Evolutionary conservation across 2,888 invertebrate species (phyloP).

Genomic region (Hypomecis atomaria): DNA sequence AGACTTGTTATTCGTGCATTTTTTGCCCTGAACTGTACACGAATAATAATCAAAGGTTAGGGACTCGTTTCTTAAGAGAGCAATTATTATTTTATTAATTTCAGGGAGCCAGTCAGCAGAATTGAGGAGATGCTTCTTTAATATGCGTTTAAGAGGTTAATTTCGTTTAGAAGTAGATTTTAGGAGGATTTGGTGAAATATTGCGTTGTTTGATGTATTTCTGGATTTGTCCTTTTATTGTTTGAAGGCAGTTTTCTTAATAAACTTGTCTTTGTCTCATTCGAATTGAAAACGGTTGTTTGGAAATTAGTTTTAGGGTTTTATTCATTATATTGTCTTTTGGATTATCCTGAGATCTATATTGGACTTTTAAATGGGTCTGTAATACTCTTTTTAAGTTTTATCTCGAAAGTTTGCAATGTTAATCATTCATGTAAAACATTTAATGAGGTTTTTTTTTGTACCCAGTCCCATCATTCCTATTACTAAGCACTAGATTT

Average conservation of each 20-base stretch:
- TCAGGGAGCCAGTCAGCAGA: constrained; percentile 48
- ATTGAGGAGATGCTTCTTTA: constrained; percentile 46
- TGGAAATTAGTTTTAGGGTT: too few species aligned
- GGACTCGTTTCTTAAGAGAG: constrained; percentile 51
- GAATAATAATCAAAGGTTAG: constrained; percentile 54
- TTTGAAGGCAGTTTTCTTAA: too few species aligned
- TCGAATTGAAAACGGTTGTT: too few species aligned
- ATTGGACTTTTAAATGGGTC: not conserved
- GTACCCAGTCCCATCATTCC: too few species aligned
- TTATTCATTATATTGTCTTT: too few species aligned
- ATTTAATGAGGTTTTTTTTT: too few species aligned
- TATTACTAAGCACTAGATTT: too few species aligned
- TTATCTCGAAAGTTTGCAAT: not conserved
- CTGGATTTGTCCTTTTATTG: not conserved
- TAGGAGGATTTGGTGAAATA: constrained; percentile 5
- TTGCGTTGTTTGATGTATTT: constrained; percentile 1
- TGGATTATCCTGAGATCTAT: too few species aligned
- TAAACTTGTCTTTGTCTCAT: too few species aligned
- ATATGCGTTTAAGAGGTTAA: constrained; percentile 54
- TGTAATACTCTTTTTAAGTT: too few species aligned
- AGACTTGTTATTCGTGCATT: not conserved
- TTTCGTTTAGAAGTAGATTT: constrained; percentile 20
- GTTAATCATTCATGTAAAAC: too few species aligned
- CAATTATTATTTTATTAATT: constrained; percentile 72
- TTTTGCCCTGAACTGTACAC: constrained; percentile 43